Evolutionary conservation across 2,888 invertebrate species (phyloP).

Genomic region (Lobophora halterata): DNA sequence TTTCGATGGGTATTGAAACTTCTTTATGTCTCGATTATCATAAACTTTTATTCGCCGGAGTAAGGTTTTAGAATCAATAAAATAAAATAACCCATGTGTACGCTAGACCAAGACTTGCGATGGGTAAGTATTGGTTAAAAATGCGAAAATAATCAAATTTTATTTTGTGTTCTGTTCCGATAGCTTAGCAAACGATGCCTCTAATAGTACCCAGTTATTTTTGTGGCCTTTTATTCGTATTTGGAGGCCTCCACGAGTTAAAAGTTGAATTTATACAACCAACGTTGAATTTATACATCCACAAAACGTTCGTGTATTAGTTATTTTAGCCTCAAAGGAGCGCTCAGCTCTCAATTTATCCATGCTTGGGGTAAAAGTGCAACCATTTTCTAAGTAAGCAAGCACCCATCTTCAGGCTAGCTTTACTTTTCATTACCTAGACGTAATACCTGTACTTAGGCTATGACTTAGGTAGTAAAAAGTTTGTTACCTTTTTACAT

Average conservation of each 20-base stretch:
- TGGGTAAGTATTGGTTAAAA: no score
- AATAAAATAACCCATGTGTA: neutral
- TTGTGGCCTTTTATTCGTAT: no score
- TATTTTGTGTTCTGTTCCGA: no score
- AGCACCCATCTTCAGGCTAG: neutral
- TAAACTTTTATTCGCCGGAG: conserved; percentile 4
- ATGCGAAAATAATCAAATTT: no score
- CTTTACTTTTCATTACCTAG: conserved; percentile 10
- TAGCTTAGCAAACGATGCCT: no score
- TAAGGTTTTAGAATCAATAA: conserved; percentile 6
- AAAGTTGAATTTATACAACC: no score
- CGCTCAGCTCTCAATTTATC: neutral
- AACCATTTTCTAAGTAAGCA: neutral
- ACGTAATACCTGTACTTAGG: conserved; percentile 3
- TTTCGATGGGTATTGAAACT: conserved; percentile 3
- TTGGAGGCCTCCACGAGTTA: no score
- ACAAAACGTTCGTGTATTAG: no score
- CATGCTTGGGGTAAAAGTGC: neutral
- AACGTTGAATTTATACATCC: no score
- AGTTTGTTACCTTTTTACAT: conserved; percentile 7
- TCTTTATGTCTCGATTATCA: conserved; percentile 4
- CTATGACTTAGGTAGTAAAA: conserved; percentile 9
- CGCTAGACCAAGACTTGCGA: no score
- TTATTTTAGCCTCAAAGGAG: no score
- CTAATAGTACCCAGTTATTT: no score